Evolutionary conservation across 2,888 invertebrate species (phyloP).

Genomic region (Eumacrocentrus americanus): DNA sequence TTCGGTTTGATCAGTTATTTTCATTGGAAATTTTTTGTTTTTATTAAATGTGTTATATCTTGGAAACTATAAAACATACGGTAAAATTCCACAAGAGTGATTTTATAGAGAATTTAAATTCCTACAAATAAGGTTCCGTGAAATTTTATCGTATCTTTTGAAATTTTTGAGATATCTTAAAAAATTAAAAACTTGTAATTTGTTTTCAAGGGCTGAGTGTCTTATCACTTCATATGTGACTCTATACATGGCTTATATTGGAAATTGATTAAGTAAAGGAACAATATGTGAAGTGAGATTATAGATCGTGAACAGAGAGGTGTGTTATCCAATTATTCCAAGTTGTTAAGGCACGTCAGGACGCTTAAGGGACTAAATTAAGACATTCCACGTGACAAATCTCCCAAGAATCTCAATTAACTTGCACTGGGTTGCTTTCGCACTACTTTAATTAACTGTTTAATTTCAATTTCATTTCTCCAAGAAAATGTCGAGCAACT

Average conservation of each 20-base stretch:
- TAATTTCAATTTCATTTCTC: slow-evolving; percentile 53
- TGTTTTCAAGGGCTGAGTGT: no score
- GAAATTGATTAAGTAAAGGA: no score
- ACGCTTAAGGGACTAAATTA: slow-evolving; percentile 62
- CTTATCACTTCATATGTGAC: no score
- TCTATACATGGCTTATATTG: no score
- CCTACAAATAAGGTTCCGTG: no score
- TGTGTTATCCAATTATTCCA: slow-evolving; percentile 62
- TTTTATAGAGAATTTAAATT: no score
- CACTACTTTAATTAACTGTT: slow-evolving; percentile 60
- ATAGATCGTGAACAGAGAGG: slow-evolving; percentile 34
- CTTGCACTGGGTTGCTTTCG: slow-evolving; percentile 39
- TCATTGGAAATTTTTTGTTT: not conserved
- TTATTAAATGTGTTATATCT: no score
- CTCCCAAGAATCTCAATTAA: slow-evolving; percentile 63
- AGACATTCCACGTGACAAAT: slow-evolving; percentile 62
- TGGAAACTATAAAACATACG: no score
- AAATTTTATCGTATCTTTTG: no score
- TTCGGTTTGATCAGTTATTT: not conserved
- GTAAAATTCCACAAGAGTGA: no score
- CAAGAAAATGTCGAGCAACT: not conserved
- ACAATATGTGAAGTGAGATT: not conserved
- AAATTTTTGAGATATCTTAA: not conserved
- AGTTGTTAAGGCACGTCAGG: slow-evolving; percentile 62
- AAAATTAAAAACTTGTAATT: not conserved